Percentiles rank a stretch among this genome's conserved stretches.
These are phyloP conservation scores for Microctenopoma steveboyesi DNA, from an alignment of 2,797 vertebrate species.

Conservation along the genomic window DNA sequence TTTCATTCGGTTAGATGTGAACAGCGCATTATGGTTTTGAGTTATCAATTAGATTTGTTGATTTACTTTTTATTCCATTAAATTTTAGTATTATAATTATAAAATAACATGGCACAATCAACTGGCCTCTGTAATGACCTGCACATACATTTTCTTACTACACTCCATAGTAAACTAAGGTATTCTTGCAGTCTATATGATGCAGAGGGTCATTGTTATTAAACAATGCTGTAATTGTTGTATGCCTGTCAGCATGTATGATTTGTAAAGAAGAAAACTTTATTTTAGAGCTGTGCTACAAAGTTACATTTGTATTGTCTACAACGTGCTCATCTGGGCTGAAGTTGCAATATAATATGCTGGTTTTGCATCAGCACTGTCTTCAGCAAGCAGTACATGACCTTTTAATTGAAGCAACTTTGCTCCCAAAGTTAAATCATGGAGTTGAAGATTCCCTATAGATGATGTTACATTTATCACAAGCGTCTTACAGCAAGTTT, in stretches of 20 bases:
- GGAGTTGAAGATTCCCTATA: slow-evolving; percentile 6
- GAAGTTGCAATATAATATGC: slow-evolving; percentile 57
- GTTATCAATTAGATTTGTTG: background rate
- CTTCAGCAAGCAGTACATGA: slow-evolving; percentile 47
- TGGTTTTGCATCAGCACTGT: slow-evolving; percentile 73
- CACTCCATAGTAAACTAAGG: slow-evolving; percentile 2
- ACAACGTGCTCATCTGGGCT: slow-evolving; percentile 21
- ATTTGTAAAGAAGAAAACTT: slow-evolving; percentile 31
- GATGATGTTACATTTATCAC: slow-evolving; percentile 30
- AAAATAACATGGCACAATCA: slow-evolving; percentile 7
- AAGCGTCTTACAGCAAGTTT: background rate
- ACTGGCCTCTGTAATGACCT: slow-evolving; percentile 23
- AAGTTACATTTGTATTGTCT: slow-evolving; percentile 20
- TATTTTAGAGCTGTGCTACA: slow-evolving; percentile 10
- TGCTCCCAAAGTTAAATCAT: slow-evolving; percentile 36
- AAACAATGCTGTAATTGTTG: slow-evolving; percentile 42
- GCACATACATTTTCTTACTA: slow-evolving; percentile 34
- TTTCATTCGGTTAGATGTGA: background rate
- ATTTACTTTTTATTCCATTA: slow-evolving; percentile 8
- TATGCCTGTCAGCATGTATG: slow-evolving; percentile 22
- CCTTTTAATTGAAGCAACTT: slow-evolving; percentile 56
- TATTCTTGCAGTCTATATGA: slow-evolving; percentile 12
- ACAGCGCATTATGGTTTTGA: background rate
- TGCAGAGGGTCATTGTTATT: slow-evolving; percentile 19
- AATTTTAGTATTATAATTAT: slow-evolving; percentile 4